These are phyloP conservation scores for Barypeithes pellucidus DNA, from an alignment of 2,888 invertebrate genomes.

Conservation along the genomic window DNA sequence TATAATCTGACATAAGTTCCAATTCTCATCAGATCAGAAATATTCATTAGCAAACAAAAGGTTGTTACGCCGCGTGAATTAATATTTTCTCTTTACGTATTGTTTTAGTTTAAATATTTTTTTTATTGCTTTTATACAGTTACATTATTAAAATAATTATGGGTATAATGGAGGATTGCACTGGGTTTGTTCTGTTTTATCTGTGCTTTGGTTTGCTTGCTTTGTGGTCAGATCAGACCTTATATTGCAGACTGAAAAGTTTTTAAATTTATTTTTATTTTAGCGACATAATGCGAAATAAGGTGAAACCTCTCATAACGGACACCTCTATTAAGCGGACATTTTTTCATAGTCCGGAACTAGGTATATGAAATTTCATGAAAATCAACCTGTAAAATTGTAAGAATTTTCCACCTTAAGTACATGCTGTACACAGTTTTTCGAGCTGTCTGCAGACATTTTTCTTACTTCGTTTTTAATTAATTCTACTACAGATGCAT, in stretches of 20 bases:
- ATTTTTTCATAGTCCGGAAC: no score
- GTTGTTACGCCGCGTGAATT: constrained; percentile 36
- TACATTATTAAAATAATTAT: constrained; percentile 41
- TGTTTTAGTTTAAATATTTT: constrained; percentile 34
- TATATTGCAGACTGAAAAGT: not conserved
- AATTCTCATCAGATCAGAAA: constrained; percentile 38
- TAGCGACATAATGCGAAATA: no score
- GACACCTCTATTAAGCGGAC: no score
- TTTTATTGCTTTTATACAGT: constrained; percentile 41
- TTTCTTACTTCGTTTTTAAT: no score
- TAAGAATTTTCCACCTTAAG: no score
- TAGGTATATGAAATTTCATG: no score
- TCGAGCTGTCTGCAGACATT: no score
- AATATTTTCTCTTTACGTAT: constrained; percentile 44
- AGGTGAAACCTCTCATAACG: no score
- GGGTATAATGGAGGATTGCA: constrained; percentile 7
- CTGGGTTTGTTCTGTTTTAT: not conserved
- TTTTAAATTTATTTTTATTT: no score
- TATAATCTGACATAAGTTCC: constrained; percentile 35
- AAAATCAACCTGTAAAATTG: no score
- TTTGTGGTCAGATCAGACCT: not conserved
- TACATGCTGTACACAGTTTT: no score
- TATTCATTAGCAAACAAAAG: constrained; percentile 49
- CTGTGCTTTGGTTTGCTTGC: constrained; percentile 1
- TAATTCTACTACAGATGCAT: no score